Evolutionary conservation across 2,888 invertebrate genomes (phyloP), one percentile per base, ranked within the genome.

Genomic region (Epistrophe grossulariae): DNA sequence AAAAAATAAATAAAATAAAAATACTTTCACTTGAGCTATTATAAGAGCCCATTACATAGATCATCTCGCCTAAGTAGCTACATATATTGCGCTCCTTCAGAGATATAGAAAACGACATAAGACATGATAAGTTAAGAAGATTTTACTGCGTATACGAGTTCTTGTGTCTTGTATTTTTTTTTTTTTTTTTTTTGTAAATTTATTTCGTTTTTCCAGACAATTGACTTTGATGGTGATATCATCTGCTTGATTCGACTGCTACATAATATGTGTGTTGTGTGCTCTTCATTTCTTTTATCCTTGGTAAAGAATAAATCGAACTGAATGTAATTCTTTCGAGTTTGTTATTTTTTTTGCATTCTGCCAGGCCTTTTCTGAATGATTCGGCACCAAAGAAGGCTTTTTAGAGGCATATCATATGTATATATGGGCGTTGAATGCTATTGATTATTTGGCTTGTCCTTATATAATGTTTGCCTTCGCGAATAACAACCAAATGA

Each of bases 191-290:
- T 40, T 78, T 13, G 64, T 38, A 89, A 89, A 89, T 89, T 89
- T 89, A 89, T 89, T 89, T 83, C 87, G 81, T 88, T 89, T 89
- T 89, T 89, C 89, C 89, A 88, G 89, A 89, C 89, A 89, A 89
- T 89, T 89, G 89, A 89, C 89, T 89, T 89, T 89, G 88, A 89
- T 89, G 88, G 89, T 89, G 89, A 89, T 89, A 89, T 89, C 89
- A 89, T 89, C 89, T 88, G 59, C 70, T n/a, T 73, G 59, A 68
- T 79, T 83, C 45, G 73, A 71, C 50, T 79, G 3, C 38, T 43
- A 13, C n/a, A n/a, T 35, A 5, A 24, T 24, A 24, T 24, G 24
- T 43, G 4, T 62, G 13, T 7, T 24, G 38, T 60, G 11, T 70
- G 64, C 38, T 77, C 35, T 71, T 74, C 35, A 45, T 57, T 24